phyloP scores from a whole-genome alignment of 30 jellyfish, hydroid and myxozoan species.

The Nemopilema nomurai region DNA sequence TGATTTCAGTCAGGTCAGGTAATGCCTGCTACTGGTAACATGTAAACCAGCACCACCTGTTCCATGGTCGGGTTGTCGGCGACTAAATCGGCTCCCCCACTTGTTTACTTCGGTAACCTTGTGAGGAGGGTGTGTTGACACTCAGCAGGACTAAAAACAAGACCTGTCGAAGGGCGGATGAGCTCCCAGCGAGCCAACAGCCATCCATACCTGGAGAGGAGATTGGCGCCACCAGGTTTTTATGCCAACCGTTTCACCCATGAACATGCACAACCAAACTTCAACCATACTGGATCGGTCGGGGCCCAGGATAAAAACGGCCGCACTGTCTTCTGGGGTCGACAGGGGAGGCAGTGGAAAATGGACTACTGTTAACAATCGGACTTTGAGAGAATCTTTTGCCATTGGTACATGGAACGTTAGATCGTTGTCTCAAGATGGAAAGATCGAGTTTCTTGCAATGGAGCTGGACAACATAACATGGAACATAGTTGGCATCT shows the following conservation, averaged over 20 bases:
- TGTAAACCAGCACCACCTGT: constrained; percentile 40
- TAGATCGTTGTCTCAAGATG: constrained; percentile 24
- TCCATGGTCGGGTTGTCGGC: constrained; percentile 45
- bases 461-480: constrained; percentile 22
- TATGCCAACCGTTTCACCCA: not conserved
- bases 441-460: constrained; percentile 39
- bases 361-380: constrained; percentile 31
- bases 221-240: constrained; percentile 9
- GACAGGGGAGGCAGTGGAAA: constrained; percentile 38
- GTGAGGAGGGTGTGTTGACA: constrained; percentile 60
- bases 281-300: constrained; percentile 7
- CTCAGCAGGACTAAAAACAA: constrained; percentile 62
- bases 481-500: constrained; percentile 46
- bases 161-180: constrained; percentile 44
- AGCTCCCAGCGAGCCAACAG: constrained; percentile 8
- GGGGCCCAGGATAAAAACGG: constrained; percentile 25
- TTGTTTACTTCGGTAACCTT: constrained; percentile 15
- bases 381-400: constrained; percentile 4
- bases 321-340: constrained; percentile 41
- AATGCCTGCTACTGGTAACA: constrained; percentile 33
- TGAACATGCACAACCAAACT: not conserved
- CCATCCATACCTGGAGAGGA: constrained; percentile 11
- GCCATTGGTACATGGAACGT: constrained; percentile 49
- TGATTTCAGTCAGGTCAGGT: not conserved
- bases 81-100: constrained; percentile 42